Evolutionary conservation across 2,888 invertebrate genomes (phyloP).

Genomic region (Carpatolechia fugitivella): DNA sequence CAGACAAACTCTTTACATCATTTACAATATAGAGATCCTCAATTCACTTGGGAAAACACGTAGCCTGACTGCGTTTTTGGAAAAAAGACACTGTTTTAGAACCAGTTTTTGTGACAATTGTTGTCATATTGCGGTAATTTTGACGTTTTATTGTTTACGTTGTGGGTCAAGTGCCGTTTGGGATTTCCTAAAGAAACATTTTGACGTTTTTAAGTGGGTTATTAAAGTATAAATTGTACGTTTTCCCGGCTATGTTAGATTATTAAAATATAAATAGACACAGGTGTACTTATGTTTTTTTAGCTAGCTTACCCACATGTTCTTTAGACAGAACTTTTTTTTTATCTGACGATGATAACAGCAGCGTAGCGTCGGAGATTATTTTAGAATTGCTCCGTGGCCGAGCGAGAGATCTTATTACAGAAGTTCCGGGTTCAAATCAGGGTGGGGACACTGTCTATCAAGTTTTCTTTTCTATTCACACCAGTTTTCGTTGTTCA

Average conservation of each 20-base stretch:
- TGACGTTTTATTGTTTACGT: constrained; percentile 1
- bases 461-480: too few relatives aligned
- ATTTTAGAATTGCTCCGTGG: too few relatives aligned
- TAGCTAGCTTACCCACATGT: too few relatives aligned
- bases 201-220: not conserved
- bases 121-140: constrained; percentile 11
- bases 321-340: too few relatives aligned
- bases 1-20: not conserved
- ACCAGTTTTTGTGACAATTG: constrained; percentile 19
- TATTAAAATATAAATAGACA: too few relatives aligned
- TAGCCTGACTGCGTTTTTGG: not conserved
- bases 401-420: too few relatives aligned
- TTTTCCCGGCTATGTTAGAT: not conserved
- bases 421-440: too few relatives aligned
- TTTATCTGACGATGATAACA: too few relatives aligned
- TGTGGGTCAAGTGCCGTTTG: constrained; percentile 6
- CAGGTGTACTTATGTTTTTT: too few relatives aligned
- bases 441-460: too few relatives aligned
- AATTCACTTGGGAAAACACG: constrained; percentile 36
- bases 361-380: too few relatives aligned
- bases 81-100: constrained; percentile 19
- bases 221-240: not conserved
- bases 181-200: not conserved
- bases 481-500: too few relatives aligned
- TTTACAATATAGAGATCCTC: not conserved